Base-by-base conservation (phyloP, 2,113 vertebrate species). In the Forbesichthys agassizii region DNA sequence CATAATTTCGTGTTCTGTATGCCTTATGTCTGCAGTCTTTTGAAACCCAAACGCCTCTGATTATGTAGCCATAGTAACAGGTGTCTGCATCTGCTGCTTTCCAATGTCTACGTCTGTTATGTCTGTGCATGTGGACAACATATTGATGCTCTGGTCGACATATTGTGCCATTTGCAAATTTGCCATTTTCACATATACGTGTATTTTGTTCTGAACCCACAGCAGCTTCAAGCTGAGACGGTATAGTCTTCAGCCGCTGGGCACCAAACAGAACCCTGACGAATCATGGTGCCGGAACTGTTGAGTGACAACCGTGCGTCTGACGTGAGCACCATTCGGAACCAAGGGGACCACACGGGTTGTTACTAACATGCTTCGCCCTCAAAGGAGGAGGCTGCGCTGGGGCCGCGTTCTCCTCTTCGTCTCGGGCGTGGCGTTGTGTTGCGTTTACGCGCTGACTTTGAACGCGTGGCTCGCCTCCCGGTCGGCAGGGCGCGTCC, bases 401-500 rank as follows among this genome's bases (percentile, higher is more conserved):
- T 67, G 79, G 84, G 84, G 86, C 7, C 85, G 92, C 59, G 68
- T 96, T 62, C 60, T 96, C 66, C 92, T 96, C 82, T 83, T 96
- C 46, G 9, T 95, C 67, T 91, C 91, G 33, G 68, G 85, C 12
- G 66, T 94, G 81, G 66, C 95, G 76, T 27, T 94, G 14, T 89
- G 92, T 14, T 88, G 90, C 3, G 33, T 92, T 77, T 95, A 91
- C 65, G 91, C 92, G 60, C 68, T 91, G 85, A 93, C 75, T 77
- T 91, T 81, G 69, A 91, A 75, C 84, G 83, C 71, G 82, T 59
- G 71, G 71, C 73, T 86, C 65, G 75, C 90, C 77, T 77, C 83
- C 33, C 79, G 8, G 54, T 63, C 18, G 65, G 47, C 46, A 9
- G 72, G 12, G 33, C 68, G 64, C 53, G 18, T 13, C 3, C 68